Evolutionary conservation across 2,113 vertebrate genomes (phyloP).

Genomic region (Trichomycterus rosablanca): DNA sequence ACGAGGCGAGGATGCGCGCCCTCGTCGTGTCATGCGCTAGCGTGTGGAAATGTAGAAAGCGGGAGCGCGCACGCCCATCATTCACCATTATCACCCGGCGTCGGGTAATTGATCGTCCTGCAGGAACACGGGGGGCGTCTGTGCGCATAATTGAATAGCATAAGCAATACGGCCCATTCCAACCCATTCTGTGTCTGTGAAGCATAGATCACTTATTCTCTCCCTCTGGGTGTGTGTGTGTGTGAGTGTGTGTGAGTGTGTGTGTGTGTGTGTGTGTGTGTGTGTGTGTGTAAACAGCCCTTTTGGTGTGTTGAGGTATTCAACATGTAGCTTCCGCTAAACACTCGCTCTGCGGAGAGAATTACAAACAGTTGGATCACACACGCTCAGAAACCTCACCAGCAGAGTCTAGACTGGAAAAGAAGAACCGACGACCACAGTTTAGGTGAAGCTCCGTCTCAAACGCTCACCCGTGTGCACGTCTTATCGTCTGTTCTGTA

Average conservation of each 20-base stretch:
- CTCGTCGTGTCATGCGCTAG: conserved; percentile 22
- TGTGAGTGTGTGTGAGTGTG: no score
- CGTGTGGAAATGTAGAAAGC: conserved; percentile 54
- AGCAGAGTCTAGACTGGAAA: neutral
- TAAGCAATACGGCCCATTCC: conserved; percentile 55
- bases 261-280: no score
- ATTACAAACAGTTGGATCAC: conserved; percentile 55
- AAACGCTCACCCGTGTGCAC: no score
- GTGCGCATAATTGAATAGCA: conserved; percentile 71
- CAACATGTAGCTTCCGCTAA: conserved; percentile 60
- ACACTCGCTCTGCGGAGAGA: conserved; percentile 50
- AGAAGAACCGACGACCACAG: neutral
- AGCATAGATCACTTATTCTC: conserved; percentile 38
- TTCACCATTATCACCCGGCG: conserved; percentile 72
- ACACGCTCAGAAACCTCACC: neutral
- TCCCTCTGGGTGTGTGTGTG: no score
- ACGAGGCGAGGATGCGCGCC: no score
- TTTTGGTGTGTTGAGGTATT: conserved; percentile 51
- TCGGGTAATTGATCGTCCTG: conserved; percentile 76
- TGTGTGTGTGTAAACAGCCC: conserved; percentile 36
- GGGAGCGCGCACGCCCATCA: conserved; percentile 57
- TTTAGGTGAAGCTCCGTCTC: no score
- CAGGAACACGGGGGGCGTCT: conserved; percentile 63
- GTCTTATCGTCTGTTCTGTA: no score
- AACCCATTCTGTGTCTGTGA: conserved; percentile 34